A percentile compares a stretch with the other conserved stretches of the same genome.
These are phyloP conservation scores for Anniella stebbinsi DNA, from an alignment of 2,797 vertebrate genomes.

Conservation along the genomic window DNA sequence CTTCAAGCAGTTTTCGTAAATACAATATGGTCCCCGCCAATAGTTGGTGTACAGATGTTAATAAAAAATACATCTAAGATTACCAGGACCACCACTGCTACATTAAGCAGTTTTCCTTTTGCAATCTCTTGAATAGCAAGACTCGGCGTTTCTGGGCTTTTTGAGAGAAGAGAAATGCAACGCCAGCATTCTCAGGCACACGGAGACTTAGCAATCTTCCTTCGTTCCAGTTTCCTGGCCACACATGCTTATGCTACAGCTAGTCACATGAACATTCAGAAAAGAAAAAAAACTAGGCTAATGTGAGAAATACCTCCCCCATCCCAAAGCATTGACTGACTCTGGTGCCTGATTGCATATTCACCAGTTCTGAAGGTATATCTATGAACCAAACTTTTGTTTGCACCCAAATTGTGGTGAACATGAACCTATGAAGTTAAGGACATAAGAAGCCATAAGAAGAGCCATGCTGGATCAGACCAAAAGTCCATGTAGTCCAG, in stretches of 20 bases:
- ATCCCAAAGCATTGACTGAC: neutral
- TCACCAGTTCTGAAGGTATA: neutral
- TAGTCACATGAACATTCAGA: constrained; percentile 26
- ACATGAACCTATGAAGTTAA: neutral
- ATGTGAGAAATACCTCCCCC: constrained; percentile 13
- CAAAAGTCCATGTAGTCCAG: too few species aligned
- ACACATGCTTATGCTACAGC: neutral
- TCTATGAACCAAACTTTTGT: neutral
- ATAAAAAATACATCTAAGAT: constrained; percentile 60
- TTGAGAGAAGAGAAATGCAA: constrained; percentile 46
- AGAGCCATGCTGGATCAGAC: too few species aligned
- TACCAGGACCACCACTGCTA: constrained; percentile 55
- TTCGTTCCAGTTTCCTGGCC: constrained; percentile 48
- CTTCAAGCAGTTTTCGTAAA: constrained; percentile 73
- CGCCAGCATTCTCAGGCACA: constrained; percentile 9
- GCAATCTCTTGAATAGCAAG: constrained; percentile 56
- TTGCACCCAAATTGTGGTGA: neutral
- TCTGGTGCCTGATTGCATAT: constrained; percentile 8
- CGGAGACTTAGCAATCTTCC: constrained; percentile 35
- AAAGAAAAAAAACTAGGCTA: neutral
- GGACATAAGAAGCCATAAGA: too few species aligned
- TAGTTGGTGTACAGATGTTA: constrained; percentile 62
- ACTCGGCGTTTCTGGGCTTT: constrained; percentile 48
- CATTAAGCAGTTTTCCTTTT: constrained; percentile 67
- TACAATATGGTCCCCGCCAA: constrained; percentile 35